phyloP scores from a whole-genome alignment of 2,113 vertebrate genomes.

The Syngnathoides biaculeatus region DNA sequence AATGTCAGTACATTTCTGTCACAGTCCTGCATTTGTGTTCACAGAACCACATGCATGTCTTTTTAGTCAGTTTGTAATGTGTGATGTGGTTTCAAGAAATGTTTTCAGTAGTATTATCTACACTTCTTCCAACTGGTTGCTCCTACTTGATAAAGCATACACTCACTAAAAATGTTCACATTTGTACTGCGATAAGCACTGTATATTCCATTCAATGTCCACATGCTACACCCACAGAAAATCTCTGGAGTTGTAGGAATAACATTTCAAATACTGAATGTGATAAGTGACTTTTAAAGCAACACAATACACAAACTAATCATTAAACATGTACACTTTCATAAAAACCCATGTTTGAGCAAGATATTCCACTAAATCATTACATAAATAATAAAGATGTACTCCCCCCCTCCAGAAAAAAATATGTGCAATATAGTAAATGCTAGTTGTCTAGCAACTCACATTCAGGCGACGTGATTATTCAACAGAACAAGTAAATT shows the following conservation, averaged over 20 bases:
- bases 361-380: slow-evolving; percentile 9
- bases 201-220: not conserved
- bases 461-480: not conserved
- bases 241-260: not conserved
- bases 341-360: not conserved
- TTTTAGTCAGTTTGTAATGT: not conserved
- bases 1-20: slow-evolving; percentile 38
- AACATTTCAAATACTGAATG: not conserved
- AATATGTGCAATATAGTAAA: slow-evolving; percentile 38
- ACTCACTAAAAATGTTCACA: not conserved
- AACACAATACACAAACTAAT: slow-evolving; percentile 7
- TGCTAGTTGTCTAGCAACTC: slow-evolving; percentile 7
- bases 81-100: not conserved
- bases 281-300: not conserved
- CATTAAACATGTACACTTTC: not conserved
- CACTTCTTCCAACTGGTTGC: not conserved
- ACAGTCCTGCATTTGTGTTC: not conserved
- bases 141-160: not conserved
- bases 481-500: not conserved
- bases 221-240: not conserved
- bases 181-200: not conserved
- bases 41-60: not conserved
- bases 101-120: not conserved
- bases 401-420: slow-evolving; percentile 3
- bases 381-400: slow-evolving; percentile 25